Evolutionary conservation across 2,888 invertebrate genomes (phyloP).

Genomic region (Ichneumon xanthorius): DNA sequence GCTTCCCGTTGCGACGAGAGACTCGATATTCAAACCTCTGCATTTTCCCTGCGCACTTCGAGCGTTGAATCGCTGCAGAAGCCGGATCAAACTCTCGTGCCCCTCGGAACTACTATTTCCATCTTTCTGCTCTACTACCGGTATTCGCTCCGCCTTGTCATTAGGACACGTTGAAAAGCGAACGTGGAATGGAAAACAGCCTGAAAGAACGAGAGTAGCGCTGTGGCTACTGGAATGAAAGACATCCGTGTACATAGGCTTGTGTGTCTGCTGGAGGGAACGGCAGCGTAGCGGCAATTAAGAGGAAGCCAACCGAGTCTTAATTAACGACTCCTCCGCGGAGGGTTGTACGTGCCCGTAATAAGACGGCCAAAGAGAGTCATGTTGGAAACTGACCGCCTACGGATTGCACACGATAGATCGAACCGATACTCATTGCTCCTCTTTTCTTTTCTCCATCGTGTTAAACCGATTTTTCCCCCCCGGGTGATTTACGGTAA

Average conservation of each 20-base stretch:
- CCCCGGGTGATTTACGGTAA: conserved; percentile 25
- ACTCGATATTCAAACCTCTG: not conserved
- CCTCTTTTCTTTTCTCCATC: conserved; percentile 7
- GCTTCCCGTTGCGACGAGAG: too few species aligned
- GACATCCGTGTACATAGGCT: conserved; percentile 10
- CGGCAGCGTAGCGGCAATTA: conserved; percentile 52
- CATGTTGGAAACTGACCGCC: conserved; percentile 22
- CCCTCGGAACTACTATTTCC: not conserved
- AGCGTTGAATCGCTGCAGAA: conserved; percentile 23
- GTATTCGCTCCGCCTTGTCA: conserved; percentile 34
- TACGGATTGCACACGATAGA: conserved; percentile 7
- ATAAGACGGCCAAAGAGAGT: conserved; percentile 25
- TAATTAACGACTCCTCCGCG: conserved; percentile 56
- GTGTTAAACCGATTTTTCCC: not conserved
- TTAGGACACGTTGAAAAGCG: conserved; percentile 51
- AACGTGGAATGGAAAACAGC: conserved; percentile 48
- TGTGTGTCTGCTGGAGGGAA: conserved; percentile 5
- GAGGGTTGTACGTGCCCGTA: conserved; percentile 10
- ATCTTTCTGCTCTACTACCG: not conserved
- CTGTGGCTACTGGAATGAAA: conserved; percentile 31
- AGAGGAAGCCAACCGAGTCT: conserved; percentile 57
- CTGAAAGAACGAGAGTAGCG: conserved; percentile 21
- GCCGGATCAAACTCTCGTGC: not conserved
- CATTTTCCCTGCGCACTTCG: conserved; percentile 19
- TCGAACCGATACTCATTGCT: conserved; percentile 22